Conservation (phyloP, 2,797 vertebrate genomes). For the Podarcis lilfordi region DNA sequence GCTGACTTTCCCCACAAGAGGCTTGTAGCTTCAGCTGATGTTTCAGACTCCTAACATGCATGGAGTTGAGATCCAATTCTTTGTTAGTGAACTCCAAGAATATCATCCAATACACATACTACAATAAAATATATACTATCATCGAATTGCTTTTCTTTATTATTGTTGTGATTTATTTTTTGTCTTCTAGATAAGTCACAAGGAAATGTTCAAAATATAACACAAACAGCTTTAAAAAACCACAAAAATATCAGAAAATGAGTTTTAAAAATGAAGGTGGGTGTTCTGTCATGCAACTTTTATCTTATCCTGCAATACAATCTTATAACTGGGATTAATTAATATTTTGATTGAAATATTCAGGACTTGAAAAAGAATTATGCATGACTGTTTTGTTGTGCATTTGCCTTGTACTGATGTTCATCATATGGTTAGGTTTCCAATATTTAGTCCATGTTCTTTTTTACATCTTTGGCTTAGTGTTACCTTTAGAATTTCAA, state of each 20-base stretch:
- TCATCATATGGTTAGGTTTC: not conserved
- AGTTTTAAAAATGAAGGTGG: no score
- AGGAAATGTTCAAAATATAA: no score
- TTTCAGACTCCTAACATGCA: not conserved
- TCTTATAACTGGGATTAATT: not conserved
- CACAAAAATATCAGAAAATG: no score
- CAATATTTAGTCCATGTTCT: not conserved
- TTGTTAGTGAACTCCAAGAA: not conserved
- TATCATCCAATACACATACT: constrained; percentile 13
- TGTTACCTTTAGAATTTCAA: not conserved
- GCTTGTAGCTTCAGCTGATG: rapidly evolving
- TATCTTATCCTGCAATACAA: not conserved
- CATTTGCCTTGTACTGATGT: not conserved
- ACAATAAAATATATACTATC: not conserved
- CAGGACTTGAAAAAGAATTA: not conserved
- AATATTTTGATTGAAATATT: not conserved
- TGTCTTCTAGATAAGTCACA: no score
- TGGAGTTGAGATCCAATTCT: not conserved
- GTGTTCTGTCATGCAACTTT: not conserved
- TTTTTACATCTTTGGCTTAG: not conserved
- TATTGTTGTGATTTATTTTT: no score
- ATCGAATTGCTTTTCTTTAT: not conserved
- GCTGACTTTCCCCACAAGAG: not conserved
- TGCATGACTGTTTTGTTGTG: not conserved
- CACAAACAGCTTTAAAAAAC: no score